Evolutionary conservation across 2,888 invertebrate genomes (phyloP), one percentile per base, ranked within the genome.

Genomic region (Empis stercorea): DNA sequence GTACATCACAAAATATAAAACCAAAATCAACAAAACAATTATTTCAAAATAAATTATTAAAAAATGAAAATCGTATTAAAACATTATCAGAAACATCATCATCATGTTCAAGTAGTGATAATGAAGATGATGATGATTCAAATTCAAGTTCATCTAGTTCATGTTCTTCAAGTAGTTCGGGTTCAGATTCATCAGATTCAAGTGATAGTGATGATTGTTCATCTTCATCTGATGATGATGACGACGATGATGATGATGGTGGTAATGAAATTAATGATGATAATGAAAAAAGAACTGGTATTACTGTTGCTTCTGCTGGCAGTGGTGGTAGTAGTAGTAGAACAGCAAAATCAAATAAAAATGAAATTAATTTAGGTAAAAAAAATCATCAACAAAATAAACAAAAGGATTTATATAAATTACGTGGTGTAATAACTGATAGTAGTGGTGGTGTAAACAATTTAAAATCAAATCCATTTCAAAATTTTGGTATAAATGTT

Each of bases 101-200:
- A 2, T 60, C 67, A 0, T 64, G 63, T 47, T 63, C 68, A 4
- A 66, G 66, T 10, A 68, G 64, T 50, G 68, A 66, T 6, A 66
- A 66, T 48, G 66, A 65, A 27, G 65, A 64, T 44, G 65, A 65
- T 15, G 64, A 64, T 14, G 62, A 63, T 6, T 59, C 59, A 39
- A 63, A 64, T 17, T 63, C 61, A 16, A 61, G 62, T 2, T 59
- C 64, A 9, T 64, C 65, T 13, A 64, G 62, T 42, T 63, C 65
- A 3, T 65, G 64, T 47, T 65, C 65, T 3, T 66, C 68, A 2
- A 65, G 63, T 13, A 65, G 62, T 40, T 64, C 66, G 1, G 61
- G 65, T 1, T 68, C 67, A 39, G 67, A 68, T 23, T 63, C 61
- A 42, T 63, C 62, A 15, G 65, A 64, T 47, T 64, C 65, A n/a